Percentiles rank a stretch among this genome's conserved stretches.
phyloP scores from a whole-genome alignment of 2,888 invertebrate genomes.

The Pardosa pseudoannulata region DNA sequence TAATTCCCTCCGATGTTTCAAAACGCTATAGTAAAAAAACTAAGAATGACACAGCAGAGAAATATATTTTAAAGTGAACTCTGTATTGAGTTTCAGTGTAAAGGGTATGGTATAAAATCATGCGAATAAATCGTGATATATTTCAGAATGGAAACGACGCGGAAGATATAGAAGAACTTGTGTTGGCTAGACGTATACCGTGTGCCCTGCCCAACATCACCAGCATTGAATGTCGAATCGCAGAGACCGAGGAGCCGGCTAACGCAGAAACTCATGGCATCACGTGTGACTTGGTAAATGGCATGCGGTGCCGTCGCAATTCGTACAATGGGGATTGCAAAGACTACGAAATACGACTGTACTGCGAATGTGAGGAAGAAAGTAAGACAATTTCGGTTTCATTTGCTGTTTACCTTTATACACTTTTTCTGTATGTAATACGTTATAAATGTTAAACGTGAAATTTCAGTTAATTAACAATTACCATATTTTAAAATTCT shows the following conservation, averaged over 20 bases:
- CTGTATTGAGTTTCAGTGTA: no score
- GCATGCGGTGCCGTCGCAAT: constrained; percentile 82
- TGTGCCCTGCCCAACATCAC: constrained; percentile 79
- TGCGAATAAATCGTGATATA: no score
- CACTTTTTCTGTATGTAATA: no score
- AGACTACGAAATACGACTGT: constrained; percentile 89
- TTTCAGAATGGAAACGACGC: constrained; percentile 45
- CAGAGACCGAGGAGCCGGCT: constrained; percentile 81
- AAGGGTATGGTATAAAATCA: no score
- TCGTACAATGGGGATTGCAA: constrained; percentile 80
- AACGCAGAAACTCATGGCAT: constrained; percentile 86
- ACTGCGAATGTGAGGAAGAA: constrained; percentile 53
- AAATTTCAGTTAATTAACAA: no score
- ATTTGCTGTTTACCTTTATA: no score
- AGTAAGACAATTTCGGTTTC: constrained; percentile 22
- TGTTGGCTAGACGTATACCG: neutral
- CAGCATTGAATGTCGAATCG: constrained; percentile 86
- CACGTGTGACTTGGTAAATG: constrained; percentile 85
- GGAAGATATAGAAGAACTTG: constrained; percentile 29
- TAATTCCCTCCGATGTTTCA: no score
- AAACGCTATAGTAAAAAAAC: no score
- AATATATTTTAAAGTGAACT: no score
- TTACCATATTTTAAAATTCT: no score
- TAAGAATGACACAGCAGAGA: no score
- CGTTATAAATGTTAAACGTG: no score